Conservation (phyloP, 2,113 vertebrate species). For the Hystrix brachyura region DNA sequence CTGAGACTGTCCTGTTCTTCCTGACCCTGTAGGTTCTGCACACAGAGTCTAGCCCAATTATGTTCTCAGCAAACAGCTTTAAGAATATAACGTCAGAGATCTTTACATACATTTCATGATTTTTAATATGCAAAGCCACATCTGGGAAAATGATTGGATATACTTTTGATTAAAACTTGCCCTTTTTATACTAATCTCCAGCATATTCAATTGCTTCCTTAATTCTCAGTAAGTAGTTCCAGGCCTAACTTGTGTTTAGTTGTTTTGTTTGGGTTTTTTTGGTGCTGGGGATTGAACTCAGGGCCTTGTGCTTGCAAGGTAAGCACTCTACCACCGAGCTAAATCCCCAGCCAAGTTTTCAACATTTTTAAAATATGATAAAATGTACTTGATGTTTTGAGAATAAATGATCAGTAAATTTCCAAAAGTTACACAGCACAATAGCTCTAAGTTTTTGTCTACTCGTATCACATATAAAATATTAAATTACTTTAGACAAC, state of each 20-base stretch:
- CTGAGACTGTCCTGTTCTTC: background rate
- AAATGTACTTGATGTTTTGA: conserved; percentile 38
- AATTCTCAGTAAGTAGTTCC: conserved; percentile 20
- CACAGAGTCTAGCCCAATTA: background rate
- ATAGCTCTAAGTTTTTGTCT: conserved; percentile 21
- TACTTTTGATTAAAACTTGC: conserved; percentile 39
- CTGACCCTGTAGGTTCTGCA: background rate
- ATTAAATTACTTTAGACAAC: conserved; percentile 23
- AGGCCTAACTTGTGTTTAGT: conserved; percentile 20
- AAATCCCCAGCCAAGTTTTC: background rate
- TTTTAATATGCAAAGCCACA: conserved; percentile 38
- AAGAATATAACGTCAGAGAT: conserved; percentile 24
- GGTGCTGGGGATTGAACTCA: no score
- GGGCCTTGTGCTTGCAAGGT: no score
- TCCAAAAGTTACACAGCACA: conserved; percentile 25
- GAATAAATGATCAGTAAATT: background rate
- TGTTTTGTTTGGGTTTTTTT: no score
- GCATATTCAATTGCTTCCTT: conserved; percentile 11
- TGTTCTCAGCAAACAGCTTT: conserved; percentile 21
- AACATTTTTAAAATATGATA: conserved; percentile 52
- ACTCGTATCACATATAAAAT: background rate
- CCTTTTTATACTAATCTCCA: conserved; percentile 37
- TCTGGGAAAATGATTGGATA: conserved; percentile 51
- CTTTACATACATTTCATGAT: conserved; percentile 52
- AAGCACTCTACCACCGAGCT: no score